Percentiles rank a stretch among this genome's conserved stretches.
Conservation (phyloP, 2,113 vertebrate genomes). For the Rhegmatorhina hoffmannsi region DNA sequence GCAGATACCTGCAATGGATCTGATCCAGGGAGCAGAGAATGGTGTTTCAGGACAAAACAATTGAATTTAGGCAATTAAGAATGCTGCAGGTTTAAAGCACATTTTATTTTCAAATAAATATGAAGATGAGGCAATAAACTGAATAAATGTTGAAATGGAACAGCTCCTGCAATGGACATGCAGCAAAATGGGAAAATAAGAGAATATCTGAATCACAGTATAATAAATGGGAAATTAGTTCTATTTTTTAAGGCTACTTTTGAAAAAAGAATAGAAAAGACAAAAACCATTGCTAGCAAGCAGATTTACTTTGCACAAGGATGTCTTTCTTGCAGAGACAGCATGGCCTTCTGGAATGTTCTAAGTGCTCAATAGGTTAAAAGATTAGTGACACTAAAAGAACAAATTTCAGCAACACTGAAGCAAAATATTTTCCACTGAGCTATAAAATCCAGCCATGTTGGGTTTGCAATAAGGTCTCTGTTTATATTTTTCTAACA, state of each 20-base stretch:
- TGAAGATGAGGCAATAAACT: background rate
- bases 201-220: background rate
- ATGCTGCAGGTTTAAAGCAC: background rate
- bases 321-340: background rate
- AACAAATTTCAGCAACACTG: background rate
- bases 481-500: background rate
- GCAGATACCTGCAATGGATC: background rate
- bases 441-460: background rate
- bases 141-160: background rate
- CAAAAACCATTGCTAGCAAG: background rate
- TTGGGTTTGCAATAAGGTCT: background rate
- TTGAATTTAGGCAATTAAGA: background rate
- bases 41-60: background rate
- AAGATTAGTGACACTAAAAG: background rate
- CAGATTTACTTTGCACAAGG: background rate
- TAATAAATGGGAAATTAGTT: background rate
- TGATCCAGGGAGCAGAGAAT: background rate
- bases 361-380: background rate
- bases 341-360: background rate
- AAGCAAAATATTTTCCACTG: background rate
- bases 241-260: background rate
- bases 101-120: background rate
- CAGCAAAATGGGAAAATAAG: background rate
- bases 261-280: background rate
- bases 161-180: background rate